phyloP scores from a whole-genome alignment of 2,797 vertebrate genomes.

The Bradypodion pumilum region DNA sequence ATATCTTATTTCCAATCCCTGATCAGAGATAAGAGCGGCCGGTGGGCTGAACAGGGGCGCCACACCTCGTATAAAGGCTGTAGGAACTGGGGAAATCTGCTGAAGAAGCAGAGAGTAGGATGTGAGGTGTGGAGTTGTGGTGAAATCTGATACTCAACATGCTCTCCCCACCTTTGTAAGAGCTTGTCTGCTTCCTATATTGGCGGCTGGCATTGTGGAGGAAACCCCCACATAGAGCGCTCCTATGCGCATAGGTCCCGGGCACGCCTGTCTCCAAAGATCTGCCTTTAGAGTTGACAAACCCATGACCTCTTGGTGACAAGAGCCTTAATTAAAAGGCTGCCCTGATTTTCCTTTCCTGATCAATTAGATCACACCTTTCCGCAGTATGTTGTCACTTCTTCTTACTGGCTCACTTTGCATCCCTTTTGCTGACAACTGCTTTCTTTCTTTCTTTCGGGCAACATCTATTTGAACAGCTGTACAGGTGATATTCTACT shows the following conservation, averaged over 20 bases:
- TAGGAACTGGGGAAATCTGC: background rate
- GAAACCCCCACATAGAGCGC: background rate
- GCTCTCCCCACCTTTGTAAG: background rate
- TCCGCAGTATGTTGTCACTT: no score
- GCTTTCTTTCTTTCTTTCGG: no score
- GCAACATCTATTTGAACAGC: no score
- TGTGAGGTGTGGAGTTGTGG: background rate
- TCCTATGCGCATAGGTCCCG: background rate
- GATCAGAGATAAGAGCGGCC: no score
- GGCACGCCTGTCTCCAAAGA: slow-evolving; percentile 11
- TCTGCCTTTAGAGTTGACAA: background rate
- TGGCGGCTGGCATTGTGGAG: background rate
- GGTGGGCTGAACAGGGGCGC: no score
- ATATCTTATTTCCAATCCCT: no score
- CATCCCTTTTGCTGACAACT: no score
- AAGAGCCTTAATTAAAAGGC: background rate
- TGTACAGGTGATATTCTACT: no score
- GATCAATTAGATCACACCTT: background rate
- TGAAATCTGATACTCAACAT: background rate
- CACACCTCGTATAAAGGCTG: no score
- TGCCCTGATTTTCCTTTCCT: background rate
- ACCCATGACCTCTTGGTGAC: background rate
- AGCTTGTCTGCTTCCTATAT: background rate
- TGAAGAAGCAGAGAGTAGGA: background rate
- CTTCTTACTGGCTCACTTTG: no score